These are phyloP conservation scores for Drosophila repleta DNA, from an alignment of 1,140 invertebrate genomes.

Conservation along the genomic window DNA sequence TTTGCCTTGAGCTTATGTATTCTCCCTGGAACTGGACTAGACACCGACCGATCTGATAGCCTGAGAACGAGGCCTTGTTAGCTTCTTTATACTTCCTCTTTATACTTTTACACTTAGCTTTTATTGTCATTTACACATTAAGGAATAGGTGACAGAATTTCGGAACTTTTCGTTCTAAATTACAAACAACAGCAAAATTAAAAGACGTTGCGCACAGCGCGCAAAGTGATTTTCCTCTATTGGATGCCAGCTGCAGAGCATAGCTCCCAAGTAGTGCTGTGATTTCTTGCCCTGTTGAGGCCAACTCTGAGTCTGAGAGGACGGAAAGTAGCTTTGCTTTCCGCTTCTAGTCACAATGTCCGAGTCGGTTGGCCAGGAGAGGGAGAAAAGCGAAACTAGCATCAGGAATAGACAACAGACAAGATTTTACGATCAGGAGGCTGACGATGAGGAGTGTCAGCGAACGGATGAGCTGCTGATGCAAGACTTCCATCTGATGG, in stretches of 20 bases:
- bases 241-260: background rate
- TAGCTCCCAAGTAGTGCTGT: background rate
- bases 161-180: background rate
- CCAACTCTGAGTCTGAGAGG: no score
- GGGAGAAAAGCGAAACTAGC: constrained; percentile 5
- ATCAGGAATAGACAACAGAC: background rate
- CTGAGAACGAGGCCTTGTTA: no score
- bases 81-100: no score
- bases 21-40: no score
- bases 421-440: background rate
- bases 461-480: constrained; percentile 21
- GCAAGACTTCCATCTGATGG: constrained; percentile 49
- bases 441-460: background rate
- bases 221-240: background rate
- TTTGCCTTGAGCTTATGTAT: no score
- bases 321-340: no score
- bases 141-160: background rate
- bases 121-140: constrained; percentile 4
- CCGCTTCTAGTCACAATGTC: no score
- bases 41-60: no score
- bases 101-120: background rate
- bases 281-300: background rate
- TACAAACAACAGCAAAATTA: constrained; percentile 19
- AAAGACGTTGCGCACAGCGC: background rate
- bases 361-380: no score